A percentile compares a stretch with the other conserved stretches of the same genome.
Conservation (phyloP, 2,797 vertebrate genomes). For the Paguma larvata region DNA sequence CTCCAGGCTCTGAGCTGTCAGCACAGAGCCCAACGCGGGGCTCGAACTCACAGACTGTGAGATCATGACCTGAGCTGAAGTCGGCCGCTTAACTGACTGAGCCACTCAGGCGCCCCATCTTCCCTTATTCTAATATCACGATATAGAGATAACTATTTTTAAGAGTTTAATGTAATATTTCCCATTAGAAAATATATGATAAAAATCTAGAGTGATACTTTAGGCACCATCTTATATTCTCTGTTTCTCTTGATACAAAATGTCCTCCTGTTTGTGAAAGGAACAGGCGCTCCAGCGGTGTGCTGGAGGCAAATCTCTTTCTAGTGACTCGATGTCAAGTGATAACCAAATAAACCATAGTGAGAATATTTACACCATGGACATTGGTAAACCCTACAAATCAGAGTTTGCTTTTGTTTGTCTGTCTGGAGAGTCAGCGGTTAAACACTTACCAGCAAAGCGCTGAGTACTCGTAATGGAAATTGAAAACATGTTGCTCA, state of each 20-base stretch:
- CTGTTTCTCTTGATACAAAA: not conserved
- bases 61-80: no score
- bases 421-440: not conserved
- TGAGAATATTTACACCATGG: not conserved
- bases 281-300: rapidly evolving
- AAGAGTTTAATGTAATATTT: not conserved
- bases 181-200: not conserved
- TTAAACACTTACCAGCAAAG: not conserved
- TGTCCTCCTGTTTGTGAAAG: not conserved
- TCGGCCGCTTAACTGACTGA: no score
- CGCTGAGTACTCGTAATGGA: not conserved
- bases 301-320: not conserved
- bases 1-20: no score
- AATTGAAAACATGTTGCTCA: not conserved
- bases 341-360: not conserved
- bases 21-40: no score
- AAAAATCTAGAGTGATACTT: not conserved
- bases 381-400: not conserved
- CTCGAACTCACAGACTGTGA: no score
- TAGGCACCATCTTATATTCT: no score
- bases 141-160: not conserved
- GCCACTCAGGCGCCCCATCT: not conserved
- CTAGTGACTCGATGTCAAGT: rapidly evolving
- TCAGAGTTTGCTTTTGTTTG: not conserved
- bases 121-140: not conserved